phyloP scores from a whole-genome alignment of 2,888 invertebrate genomes.

The Polietes domitor region DNA sequence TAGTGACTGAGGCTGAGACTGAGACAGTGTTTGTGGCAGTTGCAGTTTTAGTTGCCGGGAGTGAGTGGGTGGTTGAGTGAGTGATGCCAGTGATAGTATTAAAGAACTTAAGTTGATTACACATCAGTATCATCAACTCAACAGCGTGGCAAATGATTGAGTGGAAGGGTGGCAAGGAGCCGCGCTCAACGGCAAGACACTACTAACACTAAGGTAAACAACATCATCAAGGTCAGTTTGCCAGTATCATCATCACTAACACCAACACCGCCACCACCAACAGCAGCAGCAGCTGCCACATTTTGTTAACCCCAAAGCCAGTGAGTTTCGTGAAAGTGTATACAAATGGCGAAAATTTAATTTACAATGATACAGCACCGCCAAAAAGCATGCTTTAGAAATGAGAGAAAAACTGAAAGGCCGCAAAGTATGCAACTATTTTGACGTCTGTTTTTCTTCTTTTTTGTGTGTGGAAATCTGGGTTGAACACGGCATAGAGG shows the following conservation, averaged over 20 bases:
- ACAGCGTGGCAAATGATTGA: conserved; percentile 23
- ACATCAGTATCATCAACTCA: conserved; percentile 18
- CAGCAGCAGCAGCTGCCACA: neutral
- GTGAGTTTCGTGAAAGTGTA: neutral
- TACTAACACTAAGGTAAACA: conserved; percentile 17
- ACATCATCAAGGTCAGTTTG: conserved; percentile 13
- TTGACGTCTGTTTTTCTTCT: neutral
- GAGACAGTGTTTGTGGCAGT: too few relatives aligned
- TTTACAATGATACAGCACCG: conserved; percentile 7
- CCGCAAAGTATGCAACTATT: conserved; percentile 32
- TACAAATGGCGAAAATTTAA: neutral
- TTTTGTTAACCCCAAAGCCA: conserved; percentile 26
- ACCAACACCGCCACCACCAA: neutral
- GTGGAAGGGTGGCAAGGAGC: neutral
- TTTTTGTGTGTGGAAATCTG: neutral
- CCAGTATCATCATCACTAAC: neutral
- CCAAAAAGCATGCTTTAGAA: neutral
- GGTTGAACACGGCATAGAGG: neutral
- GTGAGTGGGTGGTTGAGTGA: neutral
- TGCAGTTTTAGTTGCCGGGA: neutral
- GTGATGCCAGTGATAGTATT: conserved; percentile 20
- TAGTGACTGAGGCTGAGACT: too few relatives aligned
- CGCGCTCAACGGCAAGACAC: neutral
- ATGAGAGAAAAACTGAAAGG: neutral
- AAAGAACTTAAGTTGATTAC: conserved; percentile 49